Base-by-base conservation (phyloP, 2,797 vertebrate genomes). In the Brachyalestes nurse region DNA sequence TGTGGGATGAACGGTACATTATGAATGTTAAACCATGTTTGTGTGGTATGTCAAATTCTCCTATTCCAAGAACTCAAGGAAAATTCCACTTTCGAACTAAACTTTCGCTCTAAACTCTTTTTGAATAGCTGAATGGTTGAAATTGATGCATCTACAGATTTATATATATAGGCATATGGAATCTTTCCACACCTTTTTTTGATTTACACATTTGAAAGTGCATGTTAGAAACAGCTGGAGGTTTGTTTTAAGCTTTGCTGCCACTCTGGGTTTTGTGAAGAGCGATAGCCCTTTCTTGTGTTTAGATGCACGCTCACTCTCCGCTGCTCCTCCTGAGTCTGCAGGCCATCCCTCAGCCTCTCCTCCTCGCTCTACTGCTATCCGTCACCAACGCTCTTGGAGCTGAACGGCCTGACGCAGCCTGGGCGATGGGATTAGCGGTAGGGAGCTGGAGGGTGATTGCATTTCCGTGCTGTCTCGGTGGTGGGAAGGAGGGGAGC, bases 311-410 rank as follows among this genome's bases (percentile, higher is more conserved):
- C 6, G 13, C 69, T 64, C 74, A 78, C 58, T 79, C 76, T 72
- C 19, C 1, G 72, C 75, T 65, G 64, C 67, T 61, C 55, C 51
- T 79, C 72, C 9, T 65, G 57, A 60, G 76, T 79, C 82, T 78
- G 73, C 66, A 67, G 45, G 76, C 82, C 82, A 86, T 85, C 67
- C 67, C 67, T 86, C 79, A 83, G 79, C 47, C 77, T 83, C 84
- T 78, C 76, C 70, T 78, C 79, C 19, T 53, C 53, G 69, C 70
- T 78, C 25, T 49, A 55, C n/a, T 66, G 78, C 71, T 81, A 86
- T 86, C 76, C 78, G 66, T 86, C 84, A 86, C 79, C 64, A 55
- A 66, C 72, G 65, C 76, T 58, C 75, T 49, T 67, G 60, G 28
- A 74, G 64, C 81, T 60, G 62, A 81, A 81, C 40, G 55, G 53